Evolutionary conservation across 2,113 vertebrate species (phyloP).

Genomic region (Saguinus midas): DNA sequence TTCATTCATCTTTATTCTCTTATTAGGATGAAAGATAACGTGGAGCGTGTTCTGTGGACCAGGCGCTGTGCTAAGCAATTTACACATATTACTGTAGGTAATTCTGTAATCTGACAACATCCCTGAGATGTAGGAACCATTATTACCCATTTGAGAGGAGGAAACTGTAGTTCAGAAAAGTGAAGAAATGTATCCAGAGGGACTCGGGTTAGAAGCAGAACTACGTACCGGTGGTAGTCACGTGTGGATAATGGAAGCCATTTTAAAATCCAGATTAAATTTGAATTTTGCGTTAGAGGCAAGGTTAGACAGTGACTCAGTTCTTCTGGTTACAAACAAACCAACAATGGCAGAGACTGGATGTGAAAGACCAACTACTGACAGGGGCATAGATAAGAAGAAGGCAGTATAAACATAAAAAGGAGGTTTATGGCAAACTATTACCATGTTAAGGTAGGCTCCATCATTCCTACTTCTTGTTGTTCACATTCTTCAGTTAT

Average conservation of each 20-base stretch:
- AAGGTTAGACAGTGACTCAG: not conserved
- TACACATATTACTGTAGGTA: not conserved
- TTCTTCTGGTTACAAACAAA: not conserved
- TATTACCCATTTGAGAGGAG: not conserved
- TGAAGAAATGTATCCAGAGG: not conserved
- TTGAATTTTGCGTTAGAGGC: conserved; percentile 67
- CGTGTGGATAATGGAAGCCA: conserved; percentile 65
- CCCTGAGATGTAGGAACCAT: not conserved
- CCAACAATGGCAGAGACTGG: not conserved
- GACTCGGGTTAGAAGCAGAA: not conserved
- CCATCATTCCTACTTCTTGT: not conserved
- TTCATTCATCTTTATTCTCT: not conserved
- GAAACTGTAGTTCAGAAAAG: not conserved
- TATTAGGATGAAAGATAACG: not conserved
- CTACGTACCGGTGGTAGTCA: accelerated
- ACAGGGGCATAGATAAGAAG: not conserved
- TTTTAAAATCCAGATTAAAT: conserved; percentile 79
- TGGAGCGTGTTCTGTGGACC: not conserved
- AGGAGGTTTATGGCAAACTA: not conserved
- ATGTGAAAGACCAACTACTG: not conserved
- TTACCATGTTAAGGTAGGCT: not conserved
- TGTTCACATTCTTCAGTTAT: not conserved
- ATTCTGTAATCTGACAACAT: not conserved
- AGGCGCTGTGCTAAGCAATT: not conserved
- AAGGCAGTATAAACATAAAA: accelerated